A percentile compares a stretch with the other conserved stretches of the same genome.
Conservation (phyloP, 2,888 invertebrate genomes). For the Brenthis daphne region DNA sequence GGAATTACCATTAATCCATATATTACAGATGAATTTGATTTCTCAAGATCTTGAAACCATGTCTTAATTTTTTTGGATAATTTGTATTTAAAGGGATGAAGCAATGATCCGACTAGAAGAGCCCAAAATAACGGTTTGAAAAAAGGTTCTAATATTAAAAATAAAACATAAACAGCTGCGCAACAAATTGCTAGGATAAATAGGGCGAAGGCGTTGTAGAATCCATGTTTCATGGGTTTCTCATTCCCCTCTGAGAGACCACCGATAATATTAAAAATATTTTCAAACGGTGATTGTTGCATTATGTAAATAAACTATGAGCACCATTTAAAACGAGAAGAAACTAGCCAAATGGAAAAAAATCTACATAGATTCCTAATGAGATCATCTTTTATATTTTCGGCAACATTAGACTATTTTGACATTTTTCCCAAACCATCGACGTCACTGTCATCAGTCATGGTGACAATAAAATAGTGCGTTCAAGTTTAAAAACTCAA, state of each 20-base stretch:
- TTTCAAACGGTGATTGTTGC: conserved; percentile 84
- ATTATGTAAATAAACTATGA: conserved; percentile 47
- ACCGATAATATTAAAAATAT: conserved; percentile 86
- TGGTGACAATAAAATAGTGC: conserved; percentile 1
- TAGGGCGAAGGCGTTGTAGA: conserved; percentile 93
- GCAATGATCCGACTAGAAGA: conserved; percentile 95
- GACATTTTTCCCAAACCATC: conserved; percentile 11
- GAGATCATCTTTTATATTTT: conserved; percentile 43
- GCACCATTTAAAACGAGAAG: conserved; percentile 31
- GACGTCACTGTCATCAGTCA: conserved; percentile 13
- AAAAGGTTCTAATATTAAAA: conserved; percentile 94
- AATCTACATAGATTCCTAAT: conserved; percentile 32
- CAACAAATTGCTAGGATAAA: conserved; percentile 86
- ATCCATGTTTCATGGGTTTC: conserved; percentile 95
- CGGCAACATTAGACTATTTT: conserved; percentile 35
- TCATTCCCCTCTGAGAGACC: conserved; percentile 89
- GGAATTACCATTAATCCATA: conserved; percentile 85
- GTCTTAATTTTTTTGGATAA: conserved; percentile 88
- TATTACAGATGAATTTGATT: conserved; percentile 85
- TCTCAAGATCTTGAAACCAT: conserved; percentile 89
- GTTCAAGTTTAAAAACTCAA: too few relatives aligned
- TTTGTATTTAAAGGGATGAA: conserved; percentile 96
- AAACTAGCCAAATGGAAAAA: conserved; percentile 22
- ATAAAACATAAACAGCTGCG: conserved; percentile 89
- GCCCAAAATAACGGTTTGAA: conserved; percentile 98